phyloP scores from a whole-genome alignment of 2,888 invertebrate species.

The Zootermopsis nevadensis region DNA sequence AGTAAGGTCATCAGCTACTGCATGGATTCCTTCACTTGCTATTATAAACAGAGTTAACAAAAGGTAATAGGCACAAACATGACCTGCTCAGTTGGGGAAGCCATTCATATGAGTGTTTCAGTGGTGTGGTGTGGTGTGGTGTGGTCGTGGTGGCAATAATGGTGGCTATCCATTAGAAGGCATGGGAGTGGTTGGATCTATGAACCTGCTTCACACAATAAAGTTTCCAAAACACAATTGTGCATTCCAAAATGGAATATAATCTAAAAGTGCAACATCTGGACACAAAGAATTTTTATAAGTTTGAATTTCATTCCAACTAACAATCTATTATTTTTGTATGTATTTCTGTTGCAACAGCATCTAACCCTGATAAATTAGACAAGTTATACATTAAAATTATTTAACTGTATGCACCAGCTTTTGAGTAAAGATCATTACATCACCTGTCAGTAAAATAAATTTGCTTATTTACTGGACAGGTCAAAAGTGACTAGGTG shows the following conservation, averaged over 20 bases:
- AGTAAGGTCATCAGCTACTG: conserved; percentile 13
- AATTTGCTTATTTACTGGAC: background rate
- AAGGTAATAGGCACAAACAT: conserved; percentile 42
- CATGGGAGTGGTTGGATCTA: conserved; percentile 49
- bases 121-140: conserved; percentile 15
- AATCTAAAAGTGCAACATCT: no score
- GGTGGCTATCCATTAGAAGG: conserved; percentile 39
- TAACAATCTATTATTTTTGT: background rate
- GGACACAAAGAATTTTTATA: no score
- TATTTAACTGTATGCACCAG: background rate
- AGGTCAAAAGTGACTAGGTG: background rate
- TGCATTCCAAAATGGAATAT: background rate
- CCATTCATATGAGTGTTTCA: conserved; percentile 36
- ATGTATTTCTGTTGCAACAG: background rate
- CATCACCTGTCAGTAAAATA: background rate
- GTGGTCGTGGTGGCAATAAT: conserved; percentile 13
- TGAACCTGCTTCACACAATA: conserved; percentile 35
- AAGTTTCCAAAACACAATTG: background rate
- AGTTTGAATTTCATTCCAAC: background rate
- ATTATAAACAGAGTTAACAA: conserved; percentile 42
- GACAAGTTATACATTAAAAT: background rate
- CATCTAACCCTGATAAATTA: background rate
- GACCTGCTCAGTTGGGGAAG: conserved; percentile 36
- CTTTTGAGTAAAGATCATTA: background rate
- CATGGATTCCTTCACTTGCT: conserved; percentile 23